Conservation (phyloP, 2,888 invertebrate species). For the Kuschelorhynchus macadamiae region DNA sequence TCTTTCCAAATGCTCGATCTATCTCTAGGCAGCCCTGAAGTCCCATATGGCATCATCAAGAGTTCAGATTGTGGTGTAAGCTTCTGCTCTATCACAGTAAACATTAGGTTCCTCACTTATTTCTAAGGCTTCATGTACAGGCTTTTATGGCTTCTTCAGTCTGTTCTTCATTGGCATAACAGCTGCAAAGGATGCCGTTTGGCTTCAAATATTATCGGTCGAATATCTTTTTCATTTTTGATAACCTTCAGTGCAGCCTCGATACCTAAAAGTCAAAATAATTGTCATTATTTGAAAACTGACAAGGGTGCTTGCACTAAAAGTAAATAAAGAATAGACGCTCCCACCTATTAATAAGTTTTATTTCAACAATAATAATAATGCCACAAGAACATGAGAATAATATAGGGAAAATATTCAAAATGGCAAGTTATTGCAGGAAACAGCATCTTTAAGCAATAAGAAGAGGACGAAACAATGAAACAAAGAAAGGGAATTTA, state of each 20-base stretch:
- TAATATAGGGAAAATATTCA: no score
- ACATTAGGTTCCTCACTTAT: conserved; percentile 82
- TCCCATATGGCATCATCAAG: conserved; percentile 94
- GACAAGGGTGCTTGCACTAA: no score
- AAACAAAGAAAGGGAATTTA: no score
- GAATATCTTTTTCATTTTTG: conserved; percentile 79
- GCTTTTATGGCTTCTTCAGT: conserved; percentile 79
- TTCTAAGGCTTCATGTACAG: conserved; percentile 86
- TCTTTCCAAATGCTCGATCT: conserved; percentile 82
- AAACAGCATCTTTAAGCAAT: no score
- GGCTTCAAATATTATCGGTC: conserved; percentile 81
- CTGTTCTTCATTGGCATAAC: conserved; percentile 81
- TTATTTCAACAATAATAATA: no score
- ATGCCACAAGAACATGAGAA: no score
- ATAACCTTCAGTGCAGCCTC: conserved; percentile 77
- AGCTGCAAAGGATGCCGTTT: conserved; percentile 86
- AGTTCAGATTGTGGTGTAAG: conserved; percentile 88
- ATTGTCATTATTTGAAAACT: not conserved
- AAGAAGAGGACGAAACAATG: no score
- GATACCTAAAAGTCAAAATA: conserved; percentile 68
- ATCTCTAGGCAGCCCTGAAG: conserved; percentile 89
- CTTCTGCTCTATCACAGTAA: conserved; percentile 93
- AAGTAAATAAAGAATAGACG: no score
- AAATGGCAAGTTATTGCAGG: no score
- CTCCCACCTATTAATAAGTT: no score